Evolutionary conservation across 2,888 invertebrate species (phyloP).

Genomic region (Calameuta pallipes): DNA sequence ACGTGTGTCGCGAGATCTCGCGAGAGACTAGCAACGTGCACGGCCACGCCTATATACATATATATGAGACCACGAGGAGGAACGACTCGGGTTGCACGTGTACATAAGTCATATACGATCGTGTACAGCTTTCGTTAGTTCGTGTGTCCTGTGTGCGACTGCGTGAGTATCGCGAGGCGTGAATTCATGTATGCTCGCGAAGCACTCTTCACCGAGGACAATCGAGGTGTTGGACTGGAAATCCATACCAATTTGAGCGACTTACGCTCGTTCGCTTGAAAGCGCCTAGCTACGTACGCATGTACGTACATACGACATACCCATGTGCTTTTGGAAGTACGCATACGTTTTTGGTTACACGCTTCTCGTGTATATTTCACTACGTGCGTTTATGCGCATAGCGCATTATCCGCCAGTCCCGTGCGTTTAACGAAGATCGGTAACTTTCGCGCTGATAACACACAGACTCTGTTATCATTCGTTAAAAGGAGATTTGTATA

Average conservation of each 20-base stretch:
- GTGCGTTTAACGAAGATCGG: background rate
- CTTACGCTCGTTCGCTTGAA: constrained; percentile 58
- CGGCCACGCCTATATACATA: background rate
- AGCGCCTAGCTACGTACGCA: constrained; percentile 32
- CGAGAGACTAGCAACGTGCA: background rate
- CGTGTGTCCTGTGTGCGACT: constrained; percentile 21
- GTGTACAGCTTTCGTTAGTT: background rate
- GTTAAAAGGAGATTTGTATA: background rate
- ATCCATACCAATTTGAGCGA: constrained; percentile 65
- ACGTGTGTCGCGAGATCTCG: constrained; percentile 4
- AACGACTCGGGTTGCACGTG: constrained; percentile 22
- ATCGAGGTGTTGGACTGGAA: constrained; percentile 67
- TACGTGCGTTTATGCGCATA: background rate
- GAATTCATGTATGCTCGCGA: constrained; percentile 60
- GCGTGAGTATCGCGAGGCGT: constrained; percentile 45
- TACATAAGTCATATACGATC: constrained; percentile 19
- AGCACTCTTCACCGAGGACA: constrained; percentile 63
- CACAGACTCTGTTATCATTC: background rate
- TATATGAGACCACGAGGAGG: background rate
- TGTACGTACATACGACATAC: background rate
- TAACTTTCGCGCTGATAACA: background rate
- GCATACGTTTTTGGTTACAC: background rate
- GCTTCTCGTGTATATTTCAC: background rate
- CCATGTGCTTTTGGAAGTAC: background rate
- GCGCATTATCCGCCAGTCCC: background rate